These are phyloP conservation scores for Leptinotarsa juncta DNA, from an alignment of 2,888 invertebrate genomes.

Conservation along the genomic window DNA sequence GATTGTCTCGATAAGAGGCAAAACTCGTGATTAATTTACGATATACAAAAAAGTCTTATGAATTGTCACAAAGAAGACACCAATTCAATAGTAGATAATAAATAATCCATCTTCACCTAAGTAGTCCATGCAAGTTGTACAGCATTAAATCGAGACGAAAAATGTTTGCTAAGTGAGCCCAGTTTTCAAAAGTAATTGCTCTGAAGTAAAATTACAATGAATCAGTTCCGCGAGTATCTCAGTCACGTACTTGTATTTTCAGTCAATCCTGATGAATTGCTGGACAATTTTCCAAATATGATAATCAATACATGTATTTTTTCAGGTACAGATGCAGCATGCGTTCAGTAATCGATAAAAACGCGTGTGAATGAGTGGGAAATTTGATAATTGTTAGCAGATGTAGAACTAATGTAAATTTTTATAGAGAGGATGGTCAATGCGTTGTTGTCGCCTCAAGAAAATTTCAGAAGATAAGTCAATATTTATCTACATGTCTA, in stretches of 20 bases:
- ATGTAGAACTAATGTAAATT: constrained; percentile 63
- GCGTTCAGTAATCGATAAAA: constrained; percentile 23
- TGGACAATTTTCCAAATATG: constrained; percentile 26
- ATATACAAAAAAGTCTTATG: too few relatives aligned
- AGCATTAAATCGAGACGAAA: too few relatives aligned
- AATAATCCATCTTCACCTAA: too few relatives aligned
- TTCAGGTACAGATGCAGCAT: constrained; percentile 40
- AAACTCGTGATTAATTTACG: too few relatives aligned
- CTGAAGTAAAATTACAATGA: too few relatives aligned
- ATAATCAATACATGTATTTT: constrained; percentile 43
- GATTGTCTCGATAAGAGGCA: too few relatives aligned
- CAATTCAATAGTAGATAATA: too few relatives aligned
- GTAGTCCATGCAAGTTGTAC: too few relatives aligned
- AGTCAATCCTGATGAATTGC: constrained; percentile 50
- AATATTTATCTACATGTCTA: too few relatives aligned
- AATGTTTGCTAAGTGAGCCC: too few relatives aligned
- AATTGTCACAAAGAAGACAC: too few relatives aligned
- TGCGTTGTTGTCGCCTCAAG: constrained; percentile 46
- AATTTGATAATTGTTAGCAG: constrained; percentile 62
- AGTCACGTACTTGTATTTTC: constrained; percentile 63
- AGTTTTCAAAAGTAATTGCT: too few relatives aligned
- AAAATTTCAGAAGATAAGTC: neutral
- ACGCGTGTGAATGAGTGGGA: constrained; percentile 44
- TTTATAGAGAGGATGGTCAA: constrained; percentile 58
- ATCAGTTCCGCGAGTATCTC: constrained; percentile 53